Base-by-base conservation (phyloP, 2,113 vertebrate species). In the Erythrocercus mccallii region DNA sequence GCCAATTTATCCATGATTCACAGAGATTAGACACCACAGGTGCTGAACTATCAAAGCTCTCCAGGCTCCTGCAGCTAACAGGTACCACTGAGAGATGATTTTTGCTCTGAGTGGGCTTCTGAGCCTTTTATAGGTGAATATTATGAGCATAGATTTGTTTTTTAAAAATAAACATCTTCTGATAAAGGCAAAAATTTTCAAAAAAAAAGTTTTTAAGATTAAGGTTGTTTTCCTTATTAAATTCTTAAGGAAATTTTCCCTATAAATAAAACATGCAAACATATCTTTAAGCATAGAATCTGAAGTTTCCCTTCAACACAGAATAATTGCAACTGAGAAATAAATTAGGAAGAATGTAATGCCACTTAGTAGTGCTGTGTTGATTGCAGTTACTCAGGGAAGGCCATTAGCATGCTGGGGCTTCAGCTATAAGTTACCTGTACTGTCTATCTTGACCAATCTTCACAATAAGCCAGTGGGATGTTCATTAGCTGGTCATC, bases 371-470 rank as follows among this genome's bases (percentile, higher is more conserved):
- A 91, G 27, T 20, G 65, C 50, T 50, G 48, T 64, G 60, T 77
- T 11, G 8, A 81, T 68, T 86, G 81, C 37, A 93, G 47, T 51
- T 4, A 0, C 61, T 44, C 54, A 71, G 74, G 13, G 92, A 89
- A 92, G 47, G 42, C 53, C 17, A 90, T 93, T 95, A 86, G 35
- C 12, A 4, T 70, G 68, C 30, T 16, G 73, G 51, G 77, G 92
- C 69, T 62, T 93, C 58, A 71, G 69, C 47, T 97, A 45, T 82
- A 94, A 97, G 96, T 94, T 95, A 95, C 76, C 89, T 78, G 61
- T 31, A 65, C 15, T 54, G 47, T 68, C 80, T 87, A 50, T 74
- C 28, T 88, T 44, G 85, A 83, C 38, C 91, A 96, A 33, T 68
- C 57, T 93, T 93, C 74, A 60, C 78, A 74, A 80, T 15, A 91